Conservation (phyloP, 2,797 vertebrate species). For the Lateolabrax maculatus region DNA sequence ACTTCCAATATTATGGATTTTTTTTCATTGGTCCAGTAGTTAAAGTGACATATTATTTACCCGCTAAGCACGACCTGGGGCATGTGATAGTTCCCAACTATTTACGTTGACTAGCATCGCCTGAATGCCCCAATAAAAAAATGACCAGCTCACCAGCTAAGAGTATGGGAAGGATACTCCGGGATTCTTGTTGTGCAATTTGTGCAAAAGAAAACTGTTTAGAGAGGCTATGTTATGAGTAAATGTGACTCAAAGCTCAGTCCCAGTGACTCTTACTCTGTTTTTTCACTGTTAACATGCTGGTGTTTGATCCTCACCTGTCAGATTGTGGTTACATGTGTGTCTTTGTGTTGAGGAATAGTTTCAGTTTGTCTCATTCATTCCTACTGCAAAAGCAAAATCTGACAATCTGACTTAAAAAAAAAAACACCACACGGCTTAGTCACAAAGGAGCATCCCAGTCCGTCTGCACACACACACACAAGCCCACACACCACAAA, state of each 20-base stretch:
- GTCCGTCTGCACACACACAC: conserved; percentile 25
- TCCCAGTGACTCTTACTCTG: conserved; percentile 15
- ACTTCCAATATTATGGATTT: not conserved
- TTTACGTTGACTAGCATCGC: not conserved
- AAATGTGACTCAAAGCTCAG: conserved; percentile 58
- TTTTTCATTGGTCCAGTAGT: not conserved
- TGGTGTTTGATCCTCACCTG: conserved; percentile 17
- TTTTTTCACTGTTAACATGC: not conserved
- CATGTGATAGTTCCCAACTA: not conserved
- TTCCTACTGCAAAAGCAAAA: conserved; percentile 22
- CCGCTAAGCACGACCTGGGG: not conserved
- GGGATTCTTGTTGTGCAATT: not conserved
- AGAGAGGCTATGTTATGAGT: too few relatives aligned
- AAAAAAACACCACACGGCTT: conserved; percentile 19
- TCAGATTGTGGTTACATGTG: conserved; percentile 12
- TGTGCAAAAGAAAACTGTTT: not conserved
- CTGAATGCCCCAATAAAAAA: not conserved
- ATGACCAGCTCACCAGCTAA: not conserved
- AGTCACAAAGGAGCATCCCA: conserved; percentile 36
- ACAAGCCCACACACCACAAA: not conserved
- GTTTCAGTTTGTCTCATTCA: conserved; percentile 30
- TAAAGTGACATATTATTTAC: not conserved
- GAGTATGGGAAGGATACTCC: not conserved
- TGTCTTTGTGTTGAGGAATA: conserved; percentile 33
- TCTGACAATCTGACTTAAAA: conserved; percentile 27